phyloP scores from a whole-genome alignment of 2,113 vertebrate genomes.

The Paracyprichromis sp. region DNA sequence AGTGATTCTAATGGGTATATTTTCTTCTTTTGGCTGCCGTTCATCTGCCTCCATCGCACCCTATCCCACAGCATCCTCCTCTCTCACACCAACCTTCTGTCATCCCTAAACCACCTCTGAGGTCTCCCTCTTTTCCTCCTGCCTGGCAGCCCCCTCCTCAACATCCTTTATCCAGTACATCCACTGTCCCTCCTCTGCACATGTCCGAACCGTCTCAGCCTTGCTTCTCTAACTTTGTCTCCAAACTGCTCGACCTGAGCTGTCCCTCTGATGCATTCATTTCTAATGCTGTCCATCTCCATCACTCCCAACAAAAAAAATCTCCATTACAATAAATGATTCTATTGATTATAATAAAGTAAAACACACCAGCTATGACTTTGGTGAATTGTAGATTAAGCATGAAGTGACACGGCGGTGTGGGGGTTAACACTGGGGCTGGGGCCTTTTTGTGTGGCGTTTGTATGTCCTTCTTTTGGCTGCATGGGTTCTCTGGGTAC shows the following conservation, averaged over 20 bases:
- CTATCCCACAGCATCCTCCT: background rate
- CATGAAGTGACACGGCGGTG: background rate
- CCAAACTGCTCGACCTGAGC: background rate
- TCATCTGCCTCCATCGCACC: background rate
- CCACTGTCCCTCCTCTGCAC: background rate
- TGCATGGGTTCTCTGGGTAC: background rate
- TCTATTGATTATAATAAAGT: background rate
- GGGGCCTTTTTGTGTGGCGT: background rate
- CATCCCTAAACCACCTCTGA: background rate
- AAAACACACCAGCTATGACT: background rate
- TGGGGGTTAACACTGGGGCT: background rate
- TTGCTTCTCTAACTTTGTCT: background rate
- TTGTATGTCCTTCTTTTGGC: background rate
- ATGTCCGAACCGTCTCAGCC: background rate
- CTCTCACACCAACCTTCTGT: background rate
- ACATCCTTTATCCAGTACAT: background rate
- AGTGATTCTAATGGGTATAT: background rate
- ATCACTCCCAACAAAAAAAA: background rate
- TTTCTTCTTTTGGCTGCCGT: background rate
- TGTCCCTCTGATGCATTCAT: background rate
- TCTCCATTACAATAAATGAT: background rate
- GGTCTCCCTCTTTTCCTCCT: background rate
- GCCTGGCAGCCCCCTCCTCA: background rate
- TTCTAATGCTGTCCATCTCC: background rate
- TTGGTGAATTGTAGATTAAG: background rate